Conservation (phyloP, 2,113 vertebrate genomes). For the Mesoclemmys tuberculata region DNA sequence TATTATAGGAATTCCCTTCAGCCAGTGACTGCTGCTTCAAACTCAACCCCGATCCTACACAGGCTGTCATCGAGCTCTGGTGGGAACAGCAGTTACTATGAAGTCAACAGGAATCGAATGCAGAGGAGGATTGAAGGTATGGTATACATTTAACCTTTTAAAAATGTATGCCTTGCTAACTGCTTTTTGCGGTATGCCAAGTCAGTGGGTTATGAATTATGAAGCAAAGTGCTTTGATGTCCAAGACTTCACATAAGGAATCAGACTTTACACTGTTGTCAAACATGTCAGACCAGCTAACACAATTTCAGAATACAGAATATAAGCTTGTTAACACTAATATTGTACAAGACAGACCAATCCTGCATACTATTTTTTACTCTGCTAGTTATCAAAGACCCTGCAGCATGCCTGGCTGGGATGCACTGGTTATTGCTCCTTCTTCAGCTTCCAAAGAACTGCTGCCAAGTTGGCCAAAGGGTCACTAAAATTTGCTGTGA, state of each 20-base stretch:
- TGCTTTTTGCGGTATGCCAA: not conserved
- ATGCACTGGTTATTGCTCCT: not conserved
- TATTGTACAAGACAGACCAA: not conserved
- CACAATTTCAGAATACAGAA: not conserved
- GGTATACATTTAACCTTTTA: constrained; percentile 7
- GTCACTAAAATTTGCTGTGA: not conserved
- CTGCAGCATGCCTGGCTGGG: not conserved
- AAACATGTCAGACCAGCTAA: not conserved
- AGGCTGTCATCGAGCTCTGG: constrained; percentile 77
- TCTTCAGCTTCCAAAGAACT: not conserved
- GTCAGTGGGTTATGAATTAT: not conserved
- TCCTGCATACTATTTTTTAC: not conserved
- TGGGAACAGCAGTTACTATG: constrained; percentile 70
- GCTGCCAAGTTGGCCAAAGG: not conserved
- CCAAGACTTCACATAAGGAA: not conserved
- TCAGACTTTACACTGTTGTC: constrained; percentile 3
- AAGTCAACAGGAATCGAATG: constrained; percentile 77
- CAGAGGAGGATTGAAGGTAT: constrained; percentile 91
- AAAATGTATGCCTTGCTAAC: not conserved
- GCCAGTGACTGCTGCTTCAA: constrained; percentile 69
- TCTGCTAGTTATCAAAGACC: not conserved
- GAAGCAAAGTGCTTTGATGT: not conserved
- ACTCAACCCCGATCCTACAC: constrained; percentile 68
- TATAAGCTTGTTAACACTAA: not conserved
- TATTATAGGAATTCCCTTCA: constrained; percentile 76